Base-by-base conservation (phyloP, 2,113 vertebrate species). In the Bubo bubo region DNA sequence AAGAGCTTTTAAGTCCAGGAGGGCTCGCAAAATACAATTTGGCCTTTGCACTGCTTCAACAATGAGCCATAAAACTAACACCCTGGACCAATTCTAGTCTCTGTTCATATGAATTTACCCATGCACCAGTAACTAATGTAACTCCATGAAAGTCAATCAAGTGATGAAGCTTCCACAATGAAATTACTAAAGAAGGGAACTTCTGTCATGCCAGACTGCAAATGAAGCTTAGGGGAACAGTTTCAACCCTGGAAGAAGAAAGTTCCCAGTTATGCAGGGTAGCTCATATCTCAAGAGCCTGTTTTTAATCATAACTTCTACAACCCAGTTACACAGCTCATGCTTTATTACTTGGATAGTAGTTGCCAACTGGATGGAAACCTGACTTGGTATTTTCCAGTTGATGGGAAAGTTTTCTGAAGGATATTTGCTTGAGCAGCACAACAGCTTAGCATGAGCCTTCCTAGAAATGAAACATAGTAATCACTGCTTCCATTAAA, bases 361-460 rank as follows among this genome's bases (percentile, higher is more conserved):
- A 68, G 35, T 37, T 95, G 96, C 92, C 96, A 97, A 53, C 70
- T 96, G 93, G 79, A 89, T 86, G 72, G 76, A 95, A 95, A 84
- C 10, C 19, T 56, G 67, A 35, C 30, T 88, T 86, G 55, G 75
- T 88, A 49, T 93, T 95, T 96, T 88, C 73, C 88, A 79, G 79
- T 27, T 53, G 67, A 71, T 67, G 64, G 72, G 34, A 81, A 95
- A 87, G 35, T 53, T 89, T 90, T 95, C 47, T 88, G 80, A 91
- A 84, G 56, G 41, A 30, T 74, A 60, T 91, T 87, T 86, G 8
- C 88, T 67, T 62, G 47, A 92, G 56, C 52, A 88, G 82, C 85
- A 66, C 26, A 79, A 70, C 18, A 88, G 43, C 68, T 91, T 35
- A 77, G 68, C 72, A 56, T 59, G 34, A 88, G 10, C 30, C 30